A percentile compares a stretch with the other conserved stretches of the same genome.
Conservation (phyloP, 1,140 invertebrate genomes). For the Octopus bimaculoides region DNA sequence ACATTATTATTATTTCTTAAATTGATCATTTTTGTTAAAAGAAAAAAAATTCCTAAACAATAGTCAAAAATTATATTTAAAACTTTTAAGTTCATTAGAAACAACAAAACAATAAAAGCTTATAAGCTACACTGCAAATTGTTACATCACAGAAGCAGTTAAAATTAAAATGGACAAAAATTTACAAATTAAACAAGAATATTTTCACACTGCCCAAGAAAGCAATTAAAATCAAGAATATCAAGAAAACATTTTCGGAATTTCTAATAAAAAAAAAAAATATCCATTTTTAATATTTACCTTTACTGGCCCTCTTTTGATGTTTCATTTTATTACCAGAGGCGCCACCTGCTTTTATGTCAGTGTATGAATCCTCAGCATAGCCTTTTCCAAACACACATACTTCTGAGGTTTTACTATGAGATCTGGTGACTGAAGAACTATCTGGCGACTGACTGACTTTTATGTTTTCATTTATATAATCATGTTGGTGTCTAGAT, state of each 20-base stretch:
- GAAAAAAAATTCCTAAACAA: no score
- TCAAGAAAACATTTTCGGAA: background rate
- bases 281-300: constrained; percentile 19
- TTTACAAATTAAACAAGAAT: no score
- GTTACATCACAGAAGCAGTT: no score
- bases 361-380: constrained; percentile 35
- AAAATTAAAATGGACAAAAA: no score
- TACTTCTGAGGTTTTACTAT: constrained; percentile 51
- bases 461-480: constrained; percentile 23
- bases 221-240: no score
- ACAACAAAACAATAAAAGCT: no score
- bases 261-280: background rate
- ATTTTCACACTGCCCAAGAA: no score
- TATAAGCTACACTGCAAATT: no score
- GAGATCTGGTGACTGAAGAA: constrained; percentile 49
- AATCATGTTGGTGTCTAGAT: constrained; percentile 11
- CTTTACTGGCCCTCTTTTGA: constrained; percentile 19
- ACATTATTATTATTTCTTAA: no score
- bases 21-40: no score
- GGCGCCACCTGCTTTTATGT: constrained; percentile 12
- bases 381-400: constrained; percentile 53
- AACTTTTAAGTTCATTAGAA: no score
- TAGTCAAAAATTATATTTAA: no score
- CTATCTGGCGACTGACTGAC: constrained; percentile 28
- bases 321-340: constrained; percentile 8